Evolutionary conservation across 2,888 invertebrate genomes (phyloP).

Genomic region (Ypsolopha sequella): DNA sequence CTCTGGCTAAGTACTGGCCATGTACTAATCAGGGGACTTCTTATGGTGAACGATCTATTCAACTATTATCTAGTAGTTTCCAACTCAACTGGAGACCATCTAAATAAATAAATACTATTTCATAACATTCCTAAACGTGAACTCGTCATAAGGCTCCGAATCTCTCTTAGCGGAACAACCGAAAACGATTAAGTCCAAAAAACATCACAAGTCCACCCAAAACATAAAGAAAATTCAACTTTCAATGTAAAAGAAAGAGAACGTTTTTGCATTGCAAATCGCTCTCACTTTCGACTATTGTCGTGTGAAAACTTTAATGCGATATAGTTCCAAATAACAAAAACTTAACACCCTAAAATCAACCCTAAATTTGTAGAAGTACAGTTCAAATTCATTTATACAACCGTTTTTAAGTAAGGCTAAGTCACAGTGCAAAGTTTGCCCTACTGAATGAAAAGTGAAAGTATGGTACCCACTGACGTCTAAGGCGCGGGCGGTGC

Average conservation of each 20-base stretch:
- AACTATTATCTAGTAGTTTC: no score
- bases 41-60: no score
- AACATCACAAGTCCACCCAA: slow-evolving; percentile 19
- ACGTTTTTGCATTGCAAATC: slow-evolving; percentile 8
- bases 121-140: slow-evolving; percentile 50
- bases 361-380: fast-evolving
- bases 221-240: slow-evolving; percentile 14
- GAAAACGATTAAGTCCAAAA: slow-evolving; percentile 12
- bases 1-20: no score
- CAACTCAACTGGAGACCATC: no score
- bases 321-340: slow-evolving; percentile 27
- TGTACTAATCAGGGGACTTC: no score
- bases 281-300: slow-evolving; percentile 37
- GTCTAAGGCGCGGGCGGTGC: slow-evolving; percentile 16
- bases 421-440: slow-evolving; percentile 28
- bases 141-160: slow-evolving; percentile 62
- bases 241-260: slow-evolving; percentile 10
- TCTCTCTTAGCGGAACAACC: slow-evolving; percentile 52
- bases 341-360: slow-evolving; percentile 10
- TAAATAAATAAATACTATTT: slow-evolving; percentile 54
- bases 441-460: slow-evolving; percentile 66
- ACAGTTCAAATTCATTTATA: slow-evolving; percentile 15
- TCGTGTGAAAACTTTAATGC: slow-evolving; percentile 16
- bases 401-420: slow-evolving; percentile 9
- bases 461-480: slow-evolving; percentile 41